phyloP scores from a whole-genome alignment of 2,888 invertebrate genomes.

The Macroteleia sp. region DNA sequence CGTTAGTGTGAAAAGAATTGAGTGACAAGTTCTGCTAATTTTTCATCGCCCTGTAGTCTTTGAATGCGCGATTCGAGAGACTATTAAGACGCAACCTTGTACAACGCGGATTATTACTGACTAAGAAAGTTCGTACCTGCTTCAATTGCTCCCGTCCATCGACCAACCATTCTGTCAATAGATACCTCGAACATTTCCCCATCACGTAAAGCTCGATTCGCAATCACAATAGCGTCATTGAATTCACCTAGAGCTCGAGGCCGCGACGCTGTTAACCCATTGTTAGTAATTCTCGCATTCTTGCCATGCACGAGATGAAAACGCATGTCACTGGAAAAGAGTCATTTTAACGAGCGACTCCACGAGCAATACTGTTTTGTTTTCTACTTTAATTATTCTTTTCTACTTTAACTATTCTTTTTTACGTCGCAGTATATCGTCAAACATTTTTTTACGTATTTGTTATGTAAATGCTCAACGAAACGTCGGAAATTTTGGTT shows the following conservation, averaged over 20 bases:
- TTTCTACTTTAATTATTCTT: not conserved
- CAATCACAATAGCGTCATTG: conserved; percentile 96
- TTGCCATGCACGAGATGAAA: conserved; percentile 96
- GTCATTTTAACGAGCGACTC: conserved; percentile 14
- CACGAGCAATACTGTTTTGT: conserved; percentile 1
- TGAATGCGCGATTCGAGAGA: conserved; percentile 11
- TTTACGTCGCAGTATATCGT: no score
- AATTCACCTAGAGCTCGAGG: conserved; percentile 96
- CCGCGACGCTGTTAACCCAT: conserved; percentile 93
- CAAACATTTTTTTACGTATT: no score
- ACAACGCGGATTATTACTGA: conserved; percentile 11
- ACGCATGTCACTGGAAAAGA: conserved; percentile 88
- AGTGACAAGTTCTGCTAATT: no score
- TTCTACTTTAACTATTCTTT: no score
- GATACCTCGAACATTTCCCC: conserved; percentile 96
- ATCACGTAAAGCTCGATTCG: conserved; percentile 93
- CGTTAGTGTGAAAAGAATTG: no score
- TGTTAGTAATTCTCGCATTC: conserved; percentile 93
- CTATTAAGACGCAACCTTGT: conserved; percentile 5
- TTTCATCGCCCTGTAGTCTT: no score
- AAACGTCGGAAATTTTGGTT: no score
- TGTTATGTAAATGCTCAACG: no score
- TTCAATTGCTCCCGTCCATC: conserved; percentile 97
- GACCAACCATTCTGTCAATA: conserved; percentile 95
- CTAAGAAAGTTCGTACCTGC: conserved; percentile 86